phyloP scores from a whole-genome alignment of 2,797 vertebrate species.

The Salarias fasciatus region DNA sequence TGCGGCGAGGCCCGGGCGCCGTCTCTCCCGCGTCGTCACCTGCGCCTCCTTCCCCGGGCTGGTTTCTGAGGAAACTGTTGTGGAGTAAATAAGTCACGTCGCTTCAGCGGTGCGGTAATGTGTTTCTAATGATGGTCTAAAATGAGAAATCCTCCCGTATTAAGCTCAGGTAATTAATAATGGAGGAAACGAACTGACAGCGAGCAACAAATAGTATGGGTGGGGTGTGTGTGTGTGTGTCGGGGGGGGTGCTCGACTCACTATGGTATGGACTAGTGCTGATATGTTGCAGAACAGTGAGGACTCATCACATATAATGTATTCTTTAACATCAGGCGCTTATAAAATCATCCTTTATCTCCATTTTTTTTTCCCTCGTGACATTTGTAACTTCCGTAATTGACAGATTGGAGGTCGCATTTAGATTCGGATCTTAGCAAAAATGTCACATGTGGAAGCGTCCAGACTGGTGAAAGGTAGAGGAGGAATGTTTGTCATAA shows the following conservation, averaged over 20 bases:
- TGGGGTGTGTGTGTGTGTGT: slow-evolving; percentile 20
- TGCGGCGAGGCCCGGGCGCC: slow-evolving; percentile 18
- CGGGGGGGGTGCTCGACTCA: too few species aligned
- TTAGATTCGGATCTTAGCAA: neutral
- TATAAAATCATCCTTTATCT: slow-evolving; percentile 12
- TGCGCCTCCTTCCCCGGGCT: slow-evolving; percentile 31
- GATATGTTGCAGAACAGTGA: slow-evolving; percentile 63
- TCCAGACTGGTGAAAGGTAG: too few species aligned
- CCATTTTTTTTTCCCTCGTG: neutral
- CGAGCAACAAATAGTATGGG: slow-evolving; percentile 51
- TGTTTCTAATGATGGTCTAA: slow-evolving; percentile 77
- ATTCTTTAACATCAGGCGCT: slow-evolving; percentile 33
- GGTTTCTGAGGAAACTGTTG: slow-evolving; percentile 66
- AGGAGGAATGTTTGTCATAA: too few species aligned
- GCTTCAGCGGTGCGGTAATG: slow-evolving; percentile 73
- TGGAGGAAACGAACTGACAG: slow-evolving; percentile 57
- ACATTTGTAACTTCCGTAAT: slow-evolving; percentile 1
- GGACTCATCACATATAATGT: slow-evolving; percentile 17
- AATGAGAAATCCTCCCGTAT: slow-evolving; percentile 75
- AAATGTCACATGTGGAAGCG: too few species aligned
- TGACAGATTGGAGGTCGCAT: neutral
- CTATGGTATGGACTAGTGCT: slow-evolving; percentile 61
- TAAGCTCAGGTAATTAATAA: slow-evolving; percentile 76
- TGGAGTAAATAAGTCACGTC: slow-evolving; percentile 73
- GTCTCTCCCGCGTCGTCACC: slow-evolving; percentile 31